Base-by-base conservation (phyloP, 2,888 invertebrate genomes). In the Bembecia ichneumoniformis region DNA sequence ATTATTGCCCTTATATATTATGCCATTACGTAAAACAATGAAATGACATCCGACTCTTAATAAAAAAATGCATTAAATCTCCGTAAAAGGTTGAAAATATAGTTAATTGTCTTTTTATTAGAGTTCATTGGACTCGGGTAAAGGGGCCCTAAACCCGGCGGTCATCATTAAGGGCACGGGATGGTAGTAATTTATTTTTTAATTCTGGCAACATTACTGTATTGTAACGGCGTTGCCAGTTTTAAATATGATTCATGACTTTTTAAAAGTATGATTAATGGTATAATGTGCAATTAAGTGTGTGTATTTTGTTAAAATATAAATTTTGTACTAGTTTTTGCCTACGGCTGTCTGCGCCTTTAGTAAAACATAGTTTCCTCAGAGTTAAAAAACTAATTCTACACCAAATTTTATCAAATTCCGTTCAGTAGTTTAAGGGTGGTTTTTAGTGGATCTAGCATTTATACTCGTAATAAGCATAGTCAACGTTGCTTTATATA, bases 101-200 rank as follows among this genome's bases (percentile, higher is more conserved):
- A 28, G 28, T 28, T 28, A 28, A 28, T 28, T 28, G 28, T 28
- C 28, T 28, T 28, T 28, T 28, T 28, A 28, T 28, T 17, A 47
- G 57, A 56, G 62, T 56, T 60, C 63, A 53, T 55, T 58, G 61
- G 49, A 56, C 64, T 61, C 47, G 15, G 48, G 51, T 51, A 56
- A 57, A 55, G 16, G 9, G 34, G 28, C 17, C 57, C 59, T 51
- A 60, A 58, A 58, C 57, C 54, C 55, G 55, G 55, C 51, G 46
- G 51, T 40, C 55, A 57, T 59, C 64, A 67, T 65, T 63, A 63
- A 65, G 59, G 55, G 55, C 57, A 53, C 47, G 58, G 62, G 59
- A 59, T 60, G 58, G 11, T 57, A 55, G 11, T 57, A 55, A 59
- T 62, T 63, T 63, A 52, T 52, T 54, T 54, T 59, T 56, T 52